phyloP scores from a whole-genome alignment of 1,140 invertebrate species.

The Sogatella furcifera region DNA sequence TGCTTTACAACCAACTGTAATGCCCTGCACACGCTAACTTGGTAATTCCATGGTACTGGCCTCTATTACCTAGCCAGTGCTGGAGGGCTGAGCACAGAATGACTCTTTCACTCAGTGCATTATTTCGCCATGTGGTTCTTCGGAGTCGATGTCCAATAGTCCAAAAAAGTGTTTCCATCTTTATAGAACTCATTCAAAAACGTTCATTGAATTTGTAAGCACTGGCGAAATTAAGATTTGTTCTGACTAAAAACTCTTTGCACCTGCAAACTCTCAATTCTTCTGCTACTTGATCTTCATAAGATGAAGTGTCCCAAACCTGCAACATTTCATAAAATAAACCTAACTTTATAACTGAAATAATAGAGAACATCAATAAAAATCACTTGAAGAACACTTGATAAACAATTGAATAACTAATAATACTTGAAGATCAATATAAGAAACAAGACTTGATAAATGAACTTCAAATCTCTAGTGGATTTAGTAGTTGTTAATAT shows the following conservation, averaged over 20 bases:
- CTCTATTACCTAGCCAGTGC: slow-evolving; percentile 23
- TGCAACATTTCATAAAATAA: too few species aligned
- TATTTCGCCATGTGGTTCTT: not conserved
- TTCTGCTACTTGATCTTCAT: too few species aligned
- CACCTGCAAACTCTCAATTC: too few species aligned
- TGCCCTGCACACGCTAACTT: slow-evolving; percentile 19
- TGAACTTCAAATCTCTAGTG: too few species aligned
- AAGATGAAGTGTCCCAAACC: too few species aligned
- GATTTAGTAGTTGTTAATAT: too few species aligned
- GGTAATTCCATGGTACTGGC: slow-evolving; percentile 17
- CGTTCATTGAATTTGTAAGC: not conserved
- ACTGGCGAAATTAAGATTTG: not conserved
- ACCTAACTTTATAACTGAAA: too few species aligned
- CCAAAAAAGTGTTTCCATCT: not conserved
- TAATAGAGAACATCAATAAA: too few species aligned
- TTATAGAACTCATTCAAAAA: not conserved
- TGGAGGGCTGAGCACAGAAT: slow-evolving; percentile 8
- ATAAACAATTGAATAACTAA: too few species aligned
- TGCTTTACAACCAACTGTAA: slow-evolving; percentile 18
- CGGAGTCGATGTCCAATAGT: not conserved
- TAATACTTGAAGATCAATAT: too few species aligned
- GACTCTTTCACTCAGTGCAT: not conserved
- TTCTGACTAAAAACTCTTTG: not conserved
- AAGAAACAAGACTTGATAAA: too few species aligned
- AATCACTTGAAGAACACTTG: too few species aligned